phyloP scores from a whole-genome alignment of 1,140 invertebrate genomes.

The Drosophila trapezifrons region DNA sequence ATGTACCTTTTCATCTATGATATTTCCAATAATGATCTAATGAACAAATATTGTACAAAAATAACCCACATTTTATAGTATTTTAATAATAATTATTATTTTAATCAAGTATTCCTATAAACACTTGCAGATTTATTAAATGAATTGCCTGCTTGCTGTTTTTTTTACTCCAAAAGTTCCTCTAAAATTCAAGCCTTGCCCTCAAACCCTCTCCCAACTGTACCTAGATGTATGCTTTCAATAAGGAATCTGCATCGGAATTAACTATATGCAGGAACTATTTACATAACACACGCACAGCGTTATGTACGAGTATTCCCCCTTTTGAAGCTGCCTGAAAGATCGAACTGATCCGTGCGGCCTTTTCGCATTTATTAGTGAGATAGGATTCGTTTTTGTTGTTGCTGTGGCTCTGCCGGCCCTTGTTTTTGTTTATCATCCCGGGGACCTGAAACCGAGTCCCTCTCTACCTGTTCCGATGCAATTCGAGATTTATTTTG shows the following conservation, averaged over 20 bases:
- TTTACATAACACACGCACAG: conserved; percentile 32
- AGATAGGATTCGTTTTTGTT: conserved; percentile 47
- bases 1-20: too few species aligned
- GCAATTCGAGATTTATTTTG: conserved; percentile 75
- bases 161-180: too few species aligned
- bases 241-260: conserved; percentile 9
- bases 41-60: too few species aligned
- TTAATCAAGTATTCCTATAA: too few species aligned
- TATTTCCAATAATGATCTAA: too few species aligned
- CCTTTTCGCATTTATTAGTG: conserved; percentile 41
- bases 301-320: conserved; percentile 6
- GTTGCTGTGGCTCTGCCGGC: conserved; percentile 12
- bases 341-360: conserved; percentile 40
- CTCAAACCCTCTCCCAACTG: too few species aligned
- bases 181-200: too few species aligned
- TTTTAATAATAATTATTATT: too few species aligned
- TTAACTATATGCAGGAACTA: conserved; percentile 14
- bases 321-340: conserved; percentile 12
- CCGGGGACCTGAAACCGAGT: conserved; percentile 12
- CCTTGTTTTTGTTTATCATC: conserved; percentile 55
- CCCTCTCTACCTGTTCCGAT: conserved; percentile 67
- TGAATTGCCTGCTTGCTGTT: too few species aligned
- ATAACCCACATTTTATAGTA: too few species aligned
- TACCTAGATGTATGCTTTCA: conserved; percentile 32
- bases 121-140: too few species aligned